Evolutionary conservation across 2,797 vertebrate species (phyloP), one percentile per base, ranked within the genome.

Genomic region (Knipowitschia caucasica): DNA sequence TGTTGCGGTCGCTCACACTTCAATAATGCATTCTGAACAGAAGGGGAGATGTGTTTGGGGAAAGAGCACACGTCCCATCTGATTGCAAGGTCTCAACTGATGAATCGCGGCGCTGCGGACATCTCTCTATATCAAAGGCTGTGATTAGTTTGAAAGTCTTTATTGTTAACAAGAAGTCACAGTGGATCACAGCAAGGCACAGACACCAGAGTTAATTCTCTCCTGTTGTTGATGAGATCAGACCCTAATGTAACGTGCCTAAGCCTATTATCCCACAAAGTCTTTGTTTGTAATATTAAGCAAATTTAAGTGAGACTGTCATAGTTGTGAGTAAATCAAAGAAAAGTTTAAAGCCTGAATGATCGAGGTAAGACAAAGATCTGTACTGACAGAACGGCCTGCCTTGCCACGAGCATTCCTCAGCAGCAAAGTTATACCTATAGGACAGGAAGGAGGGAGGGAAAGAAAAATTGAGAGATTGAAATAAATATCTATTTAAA

Each of bases 401-500:
- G 73, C 65, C 57, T 58, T 59, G 72, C 81, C 71, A 72, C 38
- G 29, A 82, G 75, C 64, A 56, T 52, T 75, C 78, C 58, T 73
- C 58, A 75, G 62, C 59, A 47, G 68, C 68, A 74, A 75, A 80
- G 82, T 67, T 62, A 64, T 76, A 77, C 77, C 77, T 80, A 67
- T 59, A 68, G 73, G 79, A 75, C 53, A 33, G 65, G 67, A 39
- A 53, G 44, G 57, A 56, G 67, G 26, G 60, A 30, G 54, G 20
- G 63, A 72, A 78, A 75, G 77, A 84, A 56, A 77, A 82, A 78
- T 74, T 73, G 85, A 82, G 76, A 69, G 79, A 86, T 80, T 68
- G 71, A 88, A 88, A 88, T 88, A 88, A 83, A 88, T 88, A 89
- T 85, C 82, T 87, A 82, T 87, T 88, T 86, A 89, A 89, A 90